phyloP scores from a whole-genome alignment of 2,797 vertebrate genomes.

The Serranus cabrilla region DNA sequence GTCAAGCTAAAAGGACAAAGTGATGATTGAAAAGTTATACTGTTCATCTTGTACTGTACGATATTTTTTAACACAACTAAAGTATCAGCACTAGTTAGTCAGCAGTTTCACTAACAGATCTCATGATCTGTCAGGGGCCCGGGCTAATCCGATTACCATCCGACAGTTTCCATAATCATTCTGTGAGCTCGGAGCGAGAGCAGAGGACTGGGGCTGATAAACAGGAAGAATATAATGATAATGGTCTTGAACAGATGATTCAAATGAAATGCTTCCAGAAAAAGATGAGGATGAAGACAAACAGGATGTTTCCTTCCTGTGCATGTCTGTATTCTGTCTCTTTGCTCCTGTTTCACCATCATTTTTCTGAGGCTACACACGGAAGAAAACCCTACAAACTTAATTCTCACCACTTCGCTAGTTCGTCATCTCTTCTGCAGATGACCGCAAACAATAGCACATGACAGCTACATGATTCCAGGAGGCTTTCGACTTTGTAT shows the following conservation, averaged over 20 bases:
- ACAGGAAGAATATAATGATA: conserved; percentile 77
- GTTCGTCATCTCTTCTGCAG: background rate
- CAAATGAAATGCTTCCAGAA: conserved; percentile 54
- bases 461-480: background rate
- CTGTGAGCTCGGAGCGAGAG: conserved; percentile 39
- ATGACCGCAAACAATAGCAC: background rate
- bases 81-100: conserved; percentile 11
- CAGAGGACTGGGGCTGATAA: conserved; percentile 60
- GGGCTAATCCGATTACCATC: conserved; percentile 77
- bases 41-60: background rate
- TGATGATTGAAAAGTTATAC: background rate
- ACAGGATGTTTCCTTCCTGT: conserved; percentile 76
- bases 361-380: conserved; percentile 17
- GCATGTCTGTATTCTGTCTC: conserved; percentile 37
- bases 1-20: background rate
- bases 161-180: conserved; percentile 61
- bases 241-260: conserved; percentile 64
- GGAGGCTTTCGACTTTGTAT: conserved; percentile 7
- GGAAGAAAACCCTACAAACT: conserved; percentile 23
- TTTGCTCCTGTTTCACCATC: conserved; percentile 14
- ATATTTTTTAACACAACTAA: conserved; percentile 12
- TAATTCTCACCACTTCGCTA: conserved; percentile 34
- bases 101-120: conserved; percentile 61
- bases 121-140: conserved; percentile 67
- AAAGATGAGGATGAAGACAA: conserved; percentile 61